Evolutionary conservation across 2,888 invertebrate genomes (phyloP).

Genomic region (Lampropteryx suffumata): DNA sequence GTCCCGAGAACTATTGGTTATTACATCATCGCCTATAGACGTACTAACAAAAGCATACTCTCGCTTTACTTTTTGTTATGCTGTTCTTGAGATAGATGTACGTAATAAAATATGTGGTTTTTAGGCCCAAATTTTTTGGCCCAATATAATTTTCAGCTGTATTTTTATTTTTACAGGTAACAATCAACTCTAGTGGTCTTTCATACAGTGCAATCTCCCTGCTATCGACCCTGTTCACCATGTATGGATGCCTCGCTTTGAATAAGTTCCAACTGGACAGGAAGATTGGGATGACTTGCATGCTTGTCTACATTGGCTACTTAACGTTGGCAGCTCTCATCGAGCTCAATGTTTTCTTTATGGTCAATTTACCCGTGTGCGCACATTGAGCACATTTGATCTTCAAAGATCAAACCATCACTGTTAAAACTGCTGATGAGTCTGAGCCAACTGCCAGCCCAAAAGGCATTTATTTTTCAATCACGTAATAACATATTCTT

Average conservation of each 20-base stretch:
- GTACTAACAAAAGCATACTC: too few species aligned
- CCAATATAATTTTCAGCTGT: too few species aligned
- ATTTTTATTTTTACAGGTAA: slow-evolving; percentile 61
- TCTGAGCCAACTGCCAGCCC: too few species aligned
- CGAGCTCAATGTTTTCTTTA: slow-evolving; percentile 90
- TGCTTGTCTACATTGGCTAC: slow-evolving; percentile 86
- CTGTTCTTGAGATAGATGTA: too few species aligned
- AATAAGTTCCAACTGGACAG: slow-evolving; percentile 88
- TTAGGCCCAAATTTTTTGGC: too few species aligned
- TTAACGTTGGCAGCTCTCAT: slow-evolving; percentile 87
- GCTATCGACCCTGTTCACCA: slow-evolving; percentile 86
- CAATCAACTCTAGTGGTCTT: slow-evolving; percentile 89
- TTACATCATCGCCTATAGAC: too few species aligned
- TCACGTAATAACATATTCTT: too few species aligned
- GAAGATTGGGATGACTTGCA: slow-evolving; percentile 86
- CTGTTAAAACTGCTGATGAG: not conserved
- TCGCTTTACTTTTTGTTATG: too few species aligned
- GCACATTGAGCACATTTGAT: slow-evolving; percentile 56
- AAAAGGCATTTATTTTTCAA: too few species aligned
- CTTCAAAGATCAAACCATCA: not conserved
- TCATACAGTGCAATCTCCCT: slow-evolving; percentile 89
- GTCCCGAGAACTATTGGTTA: too few species aligned
- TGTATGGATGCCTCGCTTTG: slow-evolving; percentile 85
- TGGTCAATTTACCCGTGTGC: slow-evolving; percentile 88
- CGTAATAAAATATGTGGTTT: too few species aligned